Evolutionary conservation across 2,888 invertebrate genomes (phyloP), one percentile per base, ranked within the genome.

Genomic region (Zhengitettix transpicula): DNA sequence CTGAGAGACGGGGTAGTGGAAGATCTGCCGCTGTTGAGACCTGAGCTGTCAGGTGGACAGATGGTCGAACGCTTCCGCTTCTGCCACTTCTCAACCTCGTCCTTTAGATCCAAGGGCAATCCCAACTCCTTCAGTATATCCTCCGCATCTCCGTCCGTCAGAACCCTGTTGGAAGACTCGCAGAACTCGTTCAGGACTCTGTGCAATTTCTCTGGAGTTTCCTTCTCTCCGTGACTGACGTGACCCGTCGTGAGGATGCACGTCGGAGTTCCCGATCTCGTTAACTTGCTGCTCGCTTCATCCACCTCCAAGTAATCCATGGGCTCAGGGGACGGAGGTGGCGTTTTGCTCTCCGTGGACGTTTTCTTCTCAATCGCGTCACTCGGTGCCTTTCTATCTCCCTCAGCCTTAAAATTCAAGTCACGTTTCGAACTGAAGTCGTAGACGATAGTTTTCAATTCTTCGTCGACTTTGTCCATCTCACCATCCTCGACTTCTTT

Each of bases 1-100:
- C 68, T 70, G 54, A 72, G 65, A 52, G 71, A 72, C 17, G 73
- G 71, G 40, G 72, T 72, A 71, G 71, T 72, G 58, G 72, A 72
- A 5, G 63, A 63, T 0, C 59, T 52, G 9, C 61, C 61, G 47
- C 63, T 63, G 53, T 61, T 59, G n/a, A 28, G 28, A 2, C 55
- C 54, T 11, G 52, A 40, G 42, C 55, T 57, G 14, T n/a, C 42
- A 2, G 28, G 28, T 7, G 28, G 28, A 28, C 28, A 28, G 28
- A 28, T 28, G 28, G 28, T 28, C 7, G 28, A 28, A 28, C 28
- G 28, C 28, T 28, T 28, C 28, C 40, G 55, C 16, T 54, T 54
- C 8, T 54, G 54, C 16, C 28, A 28, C n/a, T 10, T 12, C 17
- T 28, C 40, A 1, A 54, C 11, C 42, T 42, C 42, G 11, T 56